A percentile compares a stretch with the other conserved stretches of the same genome.
Evolutionary conservation across 1,140 invertebrate species (phyloP).

Genomic region (Leptinotarsa texana): DNA sequence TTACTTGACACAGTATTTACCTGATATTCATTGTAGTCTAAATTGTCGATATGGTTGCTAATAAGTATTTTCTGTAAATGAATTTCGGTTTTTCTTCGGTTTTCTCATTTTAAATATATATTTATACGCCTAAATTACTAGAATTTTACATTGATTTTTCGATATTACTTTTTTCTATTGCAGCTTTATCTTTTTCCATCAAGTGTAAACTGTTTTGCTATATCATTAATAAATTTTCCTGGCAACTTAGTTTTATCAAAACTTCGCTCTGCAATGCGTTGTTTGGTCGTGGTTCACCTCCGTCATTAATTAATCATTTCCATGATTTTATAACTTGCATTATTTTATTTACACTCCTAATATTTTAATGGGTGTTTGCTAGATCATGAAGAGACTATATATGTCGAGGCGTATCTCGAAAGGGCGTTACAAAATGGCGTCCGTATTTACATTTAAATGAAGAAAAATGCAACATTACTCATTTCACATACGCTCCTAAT

Average conservation of each 20-base stretch:
- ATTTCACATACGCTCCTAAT: slow-evolving; percentile 22
- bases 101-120: too few species aligned
- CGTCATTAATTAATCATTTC: neutral
- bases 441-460: slow-evolving; percentile 46
- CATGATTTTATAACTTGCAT: neutral
- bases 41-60: too few species aligned
- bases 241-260: neutral
- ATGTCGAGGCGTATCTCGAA: slow-evolving; percentile 39
- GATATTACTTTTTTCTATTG: too few species aligned
- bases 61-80: too few species aligned
- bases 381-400: slow-evolving; percentile 29
- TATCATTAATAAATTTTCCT: too few species aligned
- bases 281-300: neutral
- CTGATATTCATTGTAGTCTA: too few species aligned
- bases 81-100: too few species aligned
- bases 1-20: too few species aligned
- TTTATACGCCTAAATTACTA: too few species aligned
- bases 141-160: too few species aligned
- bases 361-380: slow-evolving; percentile 9
- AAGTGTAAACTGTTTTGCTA: too few species aligned
- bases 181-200: too few species aligned
- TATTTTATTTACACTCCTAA: neutral
- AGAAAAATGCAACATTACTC: slow-evolving; percentile 31
- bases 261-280: neutral
- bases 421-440: slow-evolving; percentile 45